Base-by-base conservation (phyloP, 2,888 invertebrate species). In the Macropis europaea region DNA sequence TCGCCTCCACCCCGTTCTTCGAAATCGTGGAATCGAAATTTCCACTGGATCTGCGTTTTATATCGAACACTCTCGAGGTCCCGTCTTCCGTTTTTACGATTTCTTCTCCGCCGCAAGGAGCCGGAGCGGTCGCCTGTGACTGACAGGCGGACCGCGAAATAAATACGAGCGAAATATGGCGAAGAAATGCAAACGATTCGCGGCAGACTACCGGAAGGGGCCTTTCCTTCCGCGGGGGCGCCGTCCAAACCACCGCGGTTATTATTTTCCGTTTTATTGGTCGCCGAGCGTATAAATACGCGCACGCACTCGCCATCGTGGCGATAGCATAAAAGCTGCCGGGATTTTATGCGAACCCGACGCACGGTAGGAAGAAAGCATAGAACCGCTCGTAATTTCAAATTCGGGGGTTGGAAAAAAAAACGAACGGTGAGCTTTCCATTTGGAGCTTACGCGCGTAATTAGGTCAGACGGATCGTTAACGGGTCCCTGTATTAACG, bases 181-280 rank as follows among this genome's bases (percentile, higher is more conserved):
- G 77, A 82, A 84, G 86, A 87, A 87, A 88, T 85, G 88, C 86
- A 85, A 87, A 87, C 88, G 85, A 87, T 89, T 86, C 82, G 78
- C 77, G 76, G 72, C 85, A 84, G 83, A 28, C 60, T 42, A 36
- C 30, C 19, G 42, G 48, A 45, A 59, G 68, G 62, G 62, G 34
- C 68, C 59, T 54, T 60, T 60, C 52, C 57, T 59, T 22, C 43
- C 45, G 42, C 43, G 62, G 30, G 48, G 36, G 34, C 40, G 30
- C 53, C 59, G 48, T 36, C 66, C 47, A 56, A 63, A 60, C 73
- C 66, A n/a, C 67, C 36, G 26, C 68, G 79, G 82, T 86, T 87
- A 87, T 87, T 86, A 87, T 87, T 87, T 86, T 72, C 81, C 72
- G 79, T 85, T 88, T 88, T 87, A 87, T 87, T 83, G 86, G 84